Percentiles rank a stretch among this genome's conserved stretches.
phyloP scores from a whole-genome alignment of 2,797 vertebrate species.

The Halcyon chelicuti region DNA sequence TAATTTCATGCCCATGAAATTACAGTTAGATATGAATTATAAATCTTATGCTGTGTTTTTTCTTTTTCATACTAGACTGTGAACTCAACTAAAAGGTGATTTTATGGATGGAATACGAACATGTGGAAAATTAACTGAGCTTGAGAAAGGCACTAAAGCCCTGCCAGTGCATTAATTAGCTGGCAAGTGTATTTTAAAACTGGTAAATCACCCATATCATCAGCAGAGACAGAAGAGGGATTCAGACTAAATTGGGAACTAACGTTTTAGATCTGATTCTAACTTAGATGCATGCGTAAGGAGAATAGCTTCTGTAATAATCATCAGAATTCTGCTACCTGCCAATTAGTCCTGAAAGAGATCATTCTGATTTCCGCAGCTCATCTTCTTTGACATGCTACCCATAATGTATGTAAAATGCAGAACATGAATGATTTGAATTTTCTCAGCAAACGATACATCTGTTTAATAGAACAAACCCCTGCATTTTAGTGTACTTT shows the following conservation, averaged over 20 bases:
- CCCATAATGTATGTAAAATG: background rate
- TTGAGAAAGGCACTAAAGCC: constrained; percentile 47
- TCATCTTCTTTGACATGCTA: background rate
- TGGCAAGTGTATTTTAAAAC: background rate
- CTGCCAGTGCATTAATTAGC: constrained; percentile 37
- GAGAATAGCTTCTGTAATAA: constrained; percentile 7
- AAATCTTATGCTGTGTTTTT: background rate
- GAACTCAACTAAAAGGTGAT: constrained; percentile 27
- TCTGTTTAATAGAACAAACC: background rate
- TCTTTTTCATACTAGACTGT: background rate
- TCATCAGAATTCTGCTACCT: background rate
- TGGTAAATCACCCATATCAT: constrained; percentile 31
- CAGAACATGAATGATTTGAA: background rate
- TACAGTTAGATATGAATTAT: background rate
- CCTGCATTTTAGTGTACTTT: background rate
- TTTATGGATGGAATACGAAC: constrained; percentile 21
- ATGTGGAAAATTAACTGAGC: constrained; percentile 51
- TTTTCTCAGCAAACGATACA: background rate
- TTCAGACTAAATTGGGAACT: background rate
- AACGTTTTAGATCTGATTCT: constrained; percentile 27
- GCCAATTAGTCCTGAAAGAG: constrained; percentile 14
- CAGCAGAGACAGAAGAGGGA: background rate
- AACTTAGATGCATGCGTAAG: background rate
- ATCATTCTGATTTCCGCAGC: background rate
- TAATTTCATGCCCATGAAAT: constrained; percentile 16